Evolutionary conservation across 2,888 invertebrate species (phyloP).

Genomic region (Shargacucullia verbasci): DNA sequence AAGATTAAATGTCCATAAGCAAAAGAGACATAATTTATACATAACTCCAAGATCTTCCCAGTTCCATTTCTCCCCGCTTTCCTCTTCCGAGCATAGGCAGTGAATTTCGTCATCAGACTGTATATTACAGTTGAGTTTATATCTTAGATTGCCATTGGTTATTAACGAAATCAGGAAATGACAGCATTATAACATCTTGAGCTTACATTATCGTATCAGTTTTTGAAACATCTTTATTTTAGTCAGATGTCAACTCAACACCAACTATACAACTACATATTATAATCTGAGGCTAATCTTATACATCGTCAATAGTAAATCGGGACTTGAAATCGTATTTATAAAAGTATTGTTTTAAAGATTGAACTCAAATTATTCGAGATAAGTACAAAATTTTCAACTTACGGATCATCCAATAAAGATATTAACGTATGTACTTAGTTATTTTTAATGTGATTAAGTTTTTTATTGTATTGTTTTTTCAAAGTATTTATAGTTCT

Average conservation of each 20-base stretch:
- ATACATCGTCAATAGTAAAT: background rate
- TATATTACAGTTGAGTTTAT: conserved; percentile 42
- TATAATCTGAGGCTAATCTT: background rate
- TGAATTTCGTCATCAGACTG: conserved; percentile 49
- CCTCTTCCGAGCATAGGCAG: conserved; percentile 58
- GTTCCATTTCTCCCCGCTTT: conserved; percentile 50
- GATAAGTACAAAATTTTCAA: conserved; percentile 62
- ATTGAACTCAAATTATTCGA: conserved; percentile 59
- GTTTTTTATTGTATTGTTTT: conserved; percentile 54
- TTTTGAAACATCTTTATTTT: conserved; percentile 14
- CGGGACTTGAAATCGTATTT: conserved; percentile 35
- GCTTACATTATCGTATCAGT: background rate
- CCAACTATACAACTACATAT: background rate
- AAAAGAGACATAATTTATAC: no score
- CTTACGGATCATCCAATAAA: conserved; percentile 55
- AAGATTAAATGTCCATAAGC: no score
- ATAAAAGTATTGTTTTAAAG: conserved; percentile 51
- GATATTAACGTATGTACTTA: conserved; percentile 53
- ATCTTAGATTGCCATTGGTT: conserved; percentile 8
- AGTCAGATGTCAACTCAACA: conserved; percentile 33
- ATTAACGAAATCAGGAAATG: background rate
- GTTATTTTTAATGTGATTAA: conserved; percentile 57
- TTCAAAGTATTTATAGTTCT: conserved; percentile 59
- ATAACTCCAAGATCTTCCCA: conserved; percentile 10
- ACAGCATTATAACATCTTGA: background rate